phyloP scores from a whole-genome alignment of 2,113 vertebrate genomes.

The Aptenodytes patagonicus region DNA sequence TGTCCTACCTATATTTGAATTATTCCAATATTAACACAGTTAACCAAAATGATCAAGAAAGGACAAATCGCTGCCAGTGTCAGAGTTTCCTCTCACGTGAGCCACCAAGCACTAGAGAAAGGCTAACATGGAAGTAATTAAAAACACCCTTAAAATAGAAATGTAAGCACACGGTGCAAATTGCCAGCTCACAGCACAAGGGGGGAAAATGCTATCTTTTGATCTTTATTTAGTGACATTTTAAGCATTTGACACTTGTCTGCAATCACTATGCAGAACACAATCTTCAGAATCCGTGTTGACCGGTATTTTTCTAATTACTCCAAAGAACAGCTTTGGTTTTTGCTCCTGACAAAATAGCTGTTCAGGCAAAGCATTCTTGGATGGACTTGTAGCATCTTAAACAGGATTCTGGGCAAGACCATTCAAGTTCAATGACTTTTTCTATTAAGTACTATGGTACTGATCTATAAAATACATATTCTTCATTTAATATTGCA shows the following conservation, averaged over 20 bases:
- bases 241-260: background rate
- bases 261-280: background rate
- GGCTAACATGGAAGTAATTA: slow-evolving; percentile 39
- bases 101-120: background rate
- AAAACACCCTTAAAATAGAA: slow-evolving; percentile 37
- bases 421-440: background rate
- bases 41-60: background rate
- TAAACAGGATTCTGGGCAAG: background rate
- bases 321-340: background rate
- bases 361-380: background rate
- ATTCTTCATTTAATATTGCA: background rate
- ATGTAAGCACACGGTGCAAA: rapidly evolving
- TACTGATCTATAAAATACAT: background rate
- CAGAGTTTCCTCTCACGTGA: slow-evolving; percentile 2
- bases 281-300: background rate
- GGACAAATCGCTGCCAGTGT: background rate
- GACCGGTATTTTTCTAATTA: background rate
- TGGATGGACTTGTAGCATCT: background rate
- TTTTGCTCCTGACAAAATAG: background rate
- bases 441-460: background rate
- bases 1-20: background rate
- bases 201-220: background rate
- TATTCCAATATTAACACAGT: background rate
- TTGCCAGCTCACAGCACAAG: background rate
- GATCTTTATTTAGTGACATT: background rate